Evolutionary conservation across 2,113 vertebrate genomes (phyloP), one percentile per base, ranked within the genome.

Genomic region (Petrocephalus microphthalmus): DNA sequence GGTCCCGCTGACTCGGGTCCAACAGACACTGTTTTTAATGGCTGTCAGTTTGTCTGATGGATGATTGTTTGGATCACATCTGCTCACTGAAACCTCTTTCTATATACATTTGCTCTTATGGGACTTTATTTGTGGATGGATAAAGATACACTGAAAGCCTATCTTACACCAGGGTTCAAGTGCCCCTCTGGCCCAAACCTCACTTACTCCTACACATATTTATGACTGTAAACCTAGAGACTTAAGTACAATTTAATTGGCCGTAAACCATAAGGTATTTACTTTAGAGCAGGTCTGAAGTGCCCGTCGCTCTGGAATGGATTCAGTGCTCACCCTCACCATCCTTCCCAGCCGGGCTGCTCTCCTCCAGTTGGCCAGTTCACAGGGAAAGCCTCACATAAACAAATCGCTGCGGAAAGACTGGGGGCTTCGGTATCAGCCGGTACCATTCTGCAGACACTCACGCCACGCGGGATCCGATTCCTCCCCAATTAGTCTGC

Each of bases 241-340:
- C 92, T 91, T 95, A 97, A 98, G 96, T 95, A 96, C 96, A 95
- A 95, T 97, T 97, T 97, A 97, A 98, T 97, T 97, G 96, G 97
- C 96, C 97, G 96, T 97, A 97, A 98, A 98, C 90, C 94, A 94
- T 93, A 92, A 92, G 93, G 91, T 96, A 96, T 98, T 98, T 97
- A 96, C 95, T 96, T 96, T 95, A 91, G 89, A 92, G 94, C 93
- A 95, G 95, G 96, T 96, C 97, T 96, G 96, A 97, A 96, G 96
- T 95, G 94, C 95, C 95, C 95, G 94, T 91, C 92, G 94, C 93
- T 95, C 95, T 97, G 95, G 96, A 97, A 96, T 91, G 87, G 93
- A 90, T 95, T 96, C 95, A 96, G 96, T 94, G 94, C 93, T 94
- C 95, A 95, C 84, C 64, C 84, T 83, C 52, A 78, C 89, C 20